These are phyloP conservation scores for Pyrochroa serraticornis DNA, from an alignment of 2,888 invertebrate genomes.

Conservation along the genomic window DNA sequence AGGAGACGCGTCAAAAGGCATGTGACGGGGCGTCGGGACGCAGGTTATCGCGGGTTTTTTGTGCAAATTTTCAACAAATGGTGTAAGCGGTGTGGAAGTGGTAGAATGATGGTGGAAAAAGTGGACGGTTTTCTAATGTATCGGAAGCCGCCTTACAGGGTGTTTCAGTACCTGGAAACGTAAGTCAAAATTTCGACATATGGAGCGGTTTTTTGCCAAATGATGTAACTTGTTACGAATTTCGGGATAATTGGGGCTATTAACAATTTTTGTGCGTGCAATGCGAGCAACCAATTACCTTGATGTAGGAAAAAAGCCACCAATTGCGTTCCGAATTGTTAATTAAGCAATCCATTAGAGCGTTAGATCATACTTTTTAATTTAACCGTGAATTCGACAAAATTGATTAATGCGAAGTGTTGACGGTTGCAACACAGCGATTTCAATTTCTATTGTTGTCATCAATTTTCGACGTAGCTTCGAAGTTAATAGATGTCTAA, in stretches of 20 bases:
- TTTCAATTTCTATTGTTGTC: neutral
- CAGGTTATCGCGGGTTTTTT: constrained; percentile 11
- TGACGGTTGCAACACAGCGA: too few relatives aligned
- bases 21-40: too few relatives aligned
- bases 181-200: constrained; percentile 60
- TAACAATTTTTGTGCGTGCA: neutral
- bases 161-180: constrained; percentile 84
- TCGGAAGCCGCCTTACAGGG: constrained; percentile 80
- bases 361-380: constrained; percentile 1
- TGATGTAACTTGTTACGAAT: too few relatives aligned
- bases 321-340: too few relatives aligned
- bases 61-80: constrained; percentile 41
- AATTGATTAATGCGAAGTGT: neutral
- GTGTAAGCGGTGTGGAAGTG: constrained; percentile 31
- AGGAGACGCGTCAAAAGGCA: neutral
- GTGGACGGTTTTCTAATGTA: constrained; percentile 81
- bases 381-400: neutral
- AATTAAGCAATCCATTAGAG: neutral
- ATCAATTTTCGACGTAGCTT: neutral
- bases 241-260: too few relatives aligned
- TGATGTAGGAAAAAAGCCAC: neutral
- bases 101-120: constrained; percentile 70
- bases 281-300: neutral
- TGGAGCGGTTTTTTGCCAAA: too few relatives aligned
- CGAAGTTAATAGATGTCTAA: too few relatives aligned